These are phyloP conservation scores for Microplitis mediator DNA, from an alignment of 1,140 invertebrate species.

Conservation along the genomic window DNA sequence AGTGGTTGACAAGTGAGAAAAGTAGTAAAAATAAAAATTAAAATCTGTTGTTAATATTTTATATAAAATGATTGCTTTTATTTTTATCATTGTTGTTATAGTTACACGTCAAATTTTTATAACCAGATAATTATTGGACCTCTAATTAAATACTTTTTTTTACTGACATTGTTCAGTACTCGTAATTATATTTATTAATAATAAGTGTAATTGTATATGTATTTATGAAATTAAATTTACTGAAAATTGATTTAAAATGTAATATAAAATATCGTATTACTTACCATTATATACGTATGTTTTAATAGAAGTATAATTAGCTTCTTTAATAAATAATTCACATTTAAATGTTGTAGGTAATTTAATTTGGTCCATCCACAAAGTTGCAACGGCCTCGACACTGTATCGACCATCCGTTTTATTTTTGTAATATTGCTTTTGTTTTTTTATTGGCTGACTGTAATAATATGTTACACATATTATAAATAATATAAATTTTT, in stretches of 20 bases:
- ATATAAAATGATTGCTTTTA: too few species aligned
- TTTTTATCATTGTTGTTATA: too few species aligned
- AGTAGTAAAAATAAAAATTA: not conserved
- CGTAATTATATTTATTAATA: too few species aligned
- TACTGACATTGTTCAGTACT: too few species aligned
- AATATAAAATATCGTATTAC: slow-evolving; percentile 12
- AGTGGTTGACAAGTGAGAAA: not conserved
- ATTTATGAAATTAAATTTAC: too few species aligned
- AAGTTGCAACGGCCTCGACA: slow-evolving; percentile 48
- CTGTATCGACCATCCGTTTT: slow-evolving; percentile 50
- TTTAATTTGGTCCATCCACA: slow-evolving; percentile 64
- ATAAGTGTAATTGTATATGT: too few species aligned
- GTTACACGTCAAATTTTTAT: too few species aligned
- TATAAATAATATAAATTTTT: not conserved
- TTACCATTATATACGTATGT: slow-evolving; percentile 66
- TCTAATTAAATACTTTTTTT: too few species aligned
- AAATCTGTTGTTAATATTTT: not conserved
- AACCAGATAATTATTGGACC: too few species aligned
- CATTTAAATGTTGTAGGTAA: slow-evolving; percentile 69
- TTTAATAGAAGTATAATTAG: slow-evolving; percentile 69
- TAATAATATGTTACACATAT: slow-evolving; percentile 22
- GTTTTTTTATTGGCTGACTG: slow-evolving; percentile 39
- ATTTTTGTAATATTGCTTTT: slow-evolving; percentile 39
- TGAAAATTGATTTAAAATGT: too few species aligned
- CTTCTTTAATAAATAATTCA: slow-evolving; percentile 67